Base-by-base conservation (phyloP, 2,113 vertebrate genomes). In the Mungos mungo region DNA sequence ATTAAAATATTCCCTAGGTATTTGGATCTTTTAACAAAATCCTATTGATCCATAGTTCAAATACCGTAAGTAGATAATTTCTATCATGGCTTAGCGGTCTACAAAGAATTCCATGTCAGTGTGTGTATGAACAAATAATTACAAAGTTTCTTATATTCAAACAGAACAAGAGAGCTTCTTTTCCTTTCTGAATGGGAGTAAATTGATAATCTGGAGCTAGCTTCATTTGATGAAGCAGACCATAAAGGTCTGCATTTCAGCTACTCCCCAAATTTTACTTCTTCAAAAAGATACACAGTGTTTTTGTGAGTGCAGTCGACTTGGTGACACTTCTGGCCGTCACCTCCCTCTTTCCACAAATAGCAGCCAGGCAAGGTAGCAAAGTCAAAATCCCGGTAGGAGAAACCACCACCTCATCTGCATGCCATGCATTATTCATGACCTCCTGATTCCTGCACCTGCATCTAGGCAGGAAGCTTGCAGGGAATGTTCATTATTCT, bases 391-490 rank as follows among this genome's bases (percentile, higher is more conserved):
- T 87, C 94, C 7, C 19, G 96, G 98, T 85, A 96, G 97, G 98
- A 98, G 94, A 96, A 98, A 98, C 97, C 97, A 95, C 94, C 45
- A 82, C 93, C 97, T 98, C 96, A 98, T 99, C 98, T 98, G 98
- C 98, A 98, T 98, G 76, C 94, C 96, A 99, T 98, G 98, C 98
- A 99, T 99, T 98, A 99, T 99, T 98, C 98, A 99, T 96, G 96
- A 52, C 3, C 97, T 98, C 97, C 98, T 97, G 98, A 98, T 98
- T 98, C 97, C 97, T 98, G 99, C 99, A 99, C 99, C 99, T 99
- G 99, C 98, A 99, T 96, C 5, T 5, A 98, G 97, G 98, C 98
- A 98, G 98, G 98, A 98, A 98, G 98, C 98, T 98, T 96, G 94
- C 0, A 7, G 97, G 98, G 93, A 98, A 96, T 54, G 95, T 96